Conservation (phyloP, 1,140 invertebrate species). For the Drosophila gunungcola region DNA sequence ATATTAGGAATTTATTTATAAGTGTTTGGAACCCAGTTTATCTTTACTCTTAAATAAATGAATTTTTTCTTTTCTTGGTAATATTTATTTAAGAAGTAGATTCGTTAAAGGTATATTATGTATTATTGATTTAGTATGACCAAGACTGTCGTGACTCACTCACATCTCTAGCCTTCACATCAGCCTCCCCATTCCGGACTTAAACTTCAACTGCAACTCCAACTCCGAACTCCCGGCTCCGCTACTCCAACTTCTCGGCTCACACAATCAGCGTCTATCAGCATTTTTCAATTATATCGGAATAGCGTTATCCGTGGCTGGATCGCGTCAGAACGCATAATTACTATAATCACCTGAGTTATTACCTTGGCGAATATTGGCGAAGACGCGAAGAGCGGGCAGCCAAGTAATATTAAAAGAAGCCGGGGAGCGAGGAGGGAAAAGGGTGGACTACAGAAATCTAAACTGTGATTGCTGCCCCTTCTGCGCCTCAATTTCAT, state of each 20-base stretch:
- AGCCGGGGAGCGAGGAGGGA: constrained; percentile 12
- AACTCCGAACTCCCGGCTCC: constrained; percentile 14
- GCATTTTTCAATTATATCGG: constrained; percentile 85
- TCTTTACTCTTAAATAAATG: too few species aligned
- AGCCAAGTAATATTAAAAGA: constrained; percentile 75
- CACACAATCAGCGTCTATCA: constrained; percentile 84
- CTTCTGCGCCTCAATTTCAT: constrained; percentile 63
- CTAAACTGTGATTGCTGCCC: constrained; percentile 78
- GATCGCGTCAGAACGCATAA: constrained; percentile 85
- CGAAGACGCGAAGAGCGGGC: constrained; percentile 61
- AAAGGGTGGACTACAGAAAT: constrained; percentile 59
- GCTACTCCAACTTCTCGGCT: constrained; percentile 31
- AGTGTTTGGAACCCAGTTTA: too few species aligned
- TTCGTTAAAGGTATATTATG: too few species aligned
- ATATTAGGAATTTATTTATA: too few species aligned
- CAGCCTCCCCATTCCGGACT: constrained; percentile 14
- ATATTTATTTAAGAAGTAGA: too few species aligned
- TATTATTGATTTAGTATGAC: too few species aligned
- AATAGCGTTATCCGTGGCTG: constrained; percentile 85
- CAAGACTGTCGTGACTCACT: too few species aligned
- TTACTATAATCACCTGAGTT: constrained; percentile 85
- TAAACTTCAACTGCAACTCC: constrained; percentile 18
- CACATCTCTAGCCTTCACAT: constrained; percentile 2
- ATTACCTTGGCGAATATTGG: constrained; percentile 84
- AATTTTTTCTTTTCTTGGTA: too few species aligned